Base-by-base conservation (phyloP, 2,888 invertebrate species). In the Latrodectus elegans region DNA sequence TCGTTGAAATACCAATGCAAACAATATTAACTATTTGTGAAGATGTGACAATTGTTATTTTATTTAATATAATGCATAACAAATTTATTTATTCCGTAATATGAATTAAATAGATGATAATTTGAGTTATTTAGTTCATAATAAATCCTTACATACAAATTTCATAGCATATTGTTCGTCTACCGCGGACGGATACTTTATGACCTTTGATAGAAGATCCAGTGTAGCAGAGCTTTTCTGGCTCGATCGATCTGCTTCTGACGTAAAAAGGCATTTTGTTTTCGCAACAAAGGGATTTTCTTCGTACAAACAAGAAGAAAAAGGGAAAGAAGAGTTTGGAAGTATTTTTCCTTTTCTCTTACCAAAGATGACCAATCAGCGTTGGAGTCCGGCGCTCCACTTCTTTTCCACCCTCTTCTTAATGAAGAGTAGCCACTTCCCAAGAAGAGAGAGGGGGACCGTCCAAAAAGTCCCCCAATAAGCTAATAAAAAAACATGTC, bases 291-390 rank as follows among this genome's bases (percentile, higher is more conserved):
- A 60, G 60, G 60, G 60, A 60, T 15, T 60, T 60, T 60, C n/a
- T 60, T 60, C 60, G 12, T 60, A 60, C n/a, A 12, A 6, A 60
- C 9, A 60, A n/a, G 60, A 60, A 60, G 60, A 60, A 60, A 60
- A 60, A n/a, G 60, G 11, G n/a, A 60, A 60, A 60, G 11, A 60
- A n/a, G 60, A 60, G 12, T n/a, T 12, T 12, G n/a, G n/a, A 60
- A 60, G n/a, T 10, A n/a, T 60, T 60, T 60, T 60, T n/a, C 60
- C n/a, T 60, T 68, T 77, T 64, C 65, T 72, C 52, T 22, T 60
- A 51, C 74, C 80, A 15, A 65, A 85, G 85, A 85, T 85, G 80
- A 85, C 85, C 85, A 85, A 85, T 85, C 85, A 85, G 79, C 71
- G 74, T 15, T 55, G 65, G 75, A 73, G 52, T 65, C 68, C 65